Conservation (phyloP, 2,888 invertebrate genomes). For the Pristionchus exspectatus region DNA sequence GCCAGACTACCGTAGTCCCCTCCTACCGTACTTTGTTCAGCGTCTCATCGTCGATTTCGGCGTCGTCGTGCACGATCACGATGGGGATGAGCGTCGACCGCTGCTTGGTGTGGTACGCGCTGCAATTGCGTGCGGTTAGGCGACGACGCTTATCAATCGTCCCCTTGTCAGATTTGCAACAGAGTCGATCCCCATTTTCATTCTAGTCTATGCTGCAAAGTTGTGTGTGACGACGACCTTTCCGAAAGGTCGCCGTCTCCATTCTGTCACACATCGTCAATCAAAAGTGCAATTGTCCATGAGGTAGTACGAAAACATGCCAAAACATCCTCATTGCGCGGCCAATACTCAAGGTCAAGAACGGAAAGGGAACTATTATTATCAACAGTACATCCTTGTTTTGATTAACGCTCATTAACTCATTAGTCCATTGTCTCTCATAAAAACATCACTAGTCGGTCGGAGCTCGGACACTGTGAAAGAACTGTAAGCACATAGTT, state of each 20-base stretch:
- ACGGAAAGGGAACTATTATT: neutral
- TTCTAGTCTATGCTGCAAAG: neutral
- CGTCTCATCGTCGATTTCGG: conserved; percentile 71
- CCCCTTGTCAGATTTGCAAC: neutral
- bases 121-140: conserved; percentile 31
- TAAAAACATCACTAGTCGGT: neutral
- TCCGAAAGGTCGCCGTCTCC: neutral
- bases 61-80: conserved; percentile 65
- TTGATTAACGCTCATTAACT: neutral
- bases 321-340: neutral
- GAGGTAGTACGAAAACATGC: neutral
- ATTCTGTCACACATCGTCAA: neutral
- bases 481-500: neutral
- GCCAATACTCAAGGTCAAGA: neutral
- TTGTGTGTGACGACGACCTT: conserved; percentile 1
- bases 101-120: conserved; percentile 67
- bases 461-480: neutral
- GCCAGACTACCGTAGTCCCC: neutral
- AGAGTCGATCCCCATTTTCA: neutral
- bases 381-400: neutral
- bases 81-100: conserved; percentile 72
- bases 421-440: neutral
- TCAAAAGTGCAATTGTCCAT: neutral
- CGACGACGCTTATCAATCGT: neutral
- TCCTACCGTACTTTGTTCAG: conserved; percentile 27